Conservation (phyloP, 2,113 vertebrate genomes). For the Thamnaconus septentrionalis region DNA sequence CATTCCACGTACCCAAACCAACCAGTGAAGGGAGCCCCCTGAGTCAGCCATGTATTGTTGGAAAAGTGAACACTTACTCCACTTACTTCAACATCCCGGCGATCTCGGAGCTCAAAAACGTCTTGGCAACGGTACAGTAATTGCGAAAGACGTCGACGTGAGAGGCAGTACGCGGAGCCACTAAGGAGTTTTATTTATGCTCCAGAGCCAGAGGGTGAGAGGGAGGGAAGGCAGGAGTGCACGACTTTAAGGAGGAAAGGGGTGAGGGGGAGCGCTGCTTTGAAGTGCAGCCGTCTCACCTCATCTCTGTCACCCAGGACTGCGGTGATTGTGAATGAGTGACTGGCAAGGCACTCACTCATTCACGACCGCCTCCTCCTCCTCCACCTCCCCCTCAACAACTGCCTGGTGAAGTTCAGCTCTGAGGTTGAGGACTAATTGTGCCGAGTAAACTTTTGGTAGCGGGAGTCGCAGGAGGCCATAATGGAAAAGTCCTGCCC, state of each 20-base stretch:
- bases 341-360: slow-evolving; percentile 50
- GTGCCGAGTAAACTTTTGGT: slow-evolving; percentile 58
- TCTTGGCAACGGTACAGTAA: slow-evolving; percentile 68
- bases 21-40: no score
- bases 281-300: slow-evolving; percentile 75
- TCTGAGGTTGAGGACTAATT: slow-evolving; percentile 58
- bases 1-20: no score
- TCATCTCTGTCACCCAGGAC: slow-evolving; percentile 70
- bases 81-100: slow-evolving; percentile 65
- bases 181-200: slow-evolving; percentile 79
- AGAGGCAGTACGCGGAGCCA: slow-evolving; percentile 75
- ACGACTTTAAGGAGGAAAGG: slow-evolving; percentile 39
- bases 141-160: slow-evolving; percentile 77
- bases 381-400: slow-evolving; percentile 44
- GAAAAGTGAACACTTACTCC: slow-evolving; percentile 25
- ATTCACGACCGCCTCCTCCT: slow-evolving; percentile 25
- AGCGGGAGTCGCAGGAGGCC: slow-evolving; percentile 48
- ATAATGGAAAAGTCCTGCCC: slow-evolving; percentile 49
- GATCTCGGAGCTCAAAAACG: slow-evolving; percentile 49
- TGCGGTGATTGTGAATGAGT: slow-evolving; percentile 56
- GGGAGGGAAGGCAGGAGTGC: slow-evolving; percentile 45
- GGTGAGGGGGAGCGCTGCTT: slow-evolving; percentile 65
- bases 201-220: slow-evolving; percentile 55
- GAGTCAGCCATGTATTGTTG: no score
- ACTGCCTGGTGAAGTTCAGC: slow-evolving; percentile 59